Evolutionary conservation across 2,888 invertebrate genomes (phyloP), one percentile per base, ranked within the genome.

Genomic region (Amphipyra tragopoginis): DNA sequence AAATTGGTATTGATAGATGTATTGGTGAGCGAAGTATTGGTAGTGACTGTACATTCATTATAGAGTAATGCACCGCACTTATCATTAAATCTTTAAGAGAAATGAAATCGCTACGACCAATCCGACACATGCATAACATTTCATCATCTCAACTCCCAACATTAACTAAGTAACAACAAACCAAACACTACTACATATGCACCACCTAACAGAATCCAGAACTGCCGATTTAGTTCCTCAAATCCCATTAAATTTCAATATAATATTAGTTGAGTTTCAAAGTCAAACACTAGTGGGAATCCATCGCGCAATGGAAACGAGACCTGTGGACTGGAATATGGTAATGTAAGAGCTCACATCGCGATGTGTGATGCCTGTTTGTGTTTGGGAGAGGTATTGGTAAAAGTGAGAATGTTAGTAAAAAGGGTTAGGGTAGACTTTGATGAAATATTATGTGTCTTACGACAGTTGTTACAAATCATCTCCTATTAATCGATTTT

Each of bases 211-310:
- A 48, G 64, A 59, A 72, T n/a, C 21, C 7, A 49, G 49, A 67
- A 75, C 53, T 73, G 75, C 50, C 60, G 60, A 72, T 68, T 60
- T 48, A 65, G 59, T 49, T 55, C 40, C 51, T 11, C 57, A 77
- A 77, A 77, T 68, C 52, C 68, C 49, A 75, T 69, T 70, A 77
- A 64, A 77, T 79, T 75, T 69, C 69, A 73, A 75, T 75, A 74
- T 73, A 73, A 77, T 75, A 68, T 79, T 77, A 75, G 57, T 59
- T n/a, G 52, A 72, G 61, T 66, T 72, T 55, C 72, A 69, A 76
- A 79, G 72, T 76, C 72, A 78, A 78, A 79, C 49, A 76, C 45
- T 47, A 47, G 36, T 34, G 33, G 38, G 45, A 61, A 61, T 65
- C 55, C 43, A 70, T 62, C 56, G 61, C 10, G 53, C 42, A 51